Evolutionary conservation across 2,113 vertebrate genomes (phyloP).

Genomic region (Amphilophus citrinellus): DNA sequence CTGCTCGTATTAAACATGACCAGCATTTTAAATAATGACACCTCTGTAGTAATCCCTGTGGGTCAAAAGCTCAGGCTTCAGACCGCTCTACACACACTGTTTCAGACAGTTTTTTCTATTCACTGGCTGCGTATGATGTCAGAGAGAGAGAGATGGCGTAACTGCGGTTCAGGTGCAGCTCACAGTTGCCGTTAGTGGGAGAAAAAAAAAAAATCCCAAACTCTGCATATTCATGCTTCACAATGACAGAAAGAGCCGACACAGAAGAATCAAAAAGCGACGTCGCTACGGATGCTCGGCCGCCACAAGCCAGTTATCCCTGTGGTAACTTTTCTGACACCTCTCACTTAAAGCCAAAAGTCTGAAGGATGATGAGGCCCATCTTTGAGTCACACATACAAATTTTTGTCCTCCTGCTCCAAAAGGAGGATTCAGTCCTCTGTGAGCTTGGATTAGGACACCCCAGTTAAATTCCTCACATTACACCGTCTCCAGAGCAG

Average conservation of each 20-base stretch:
- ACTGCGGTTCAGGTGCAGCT: no score
- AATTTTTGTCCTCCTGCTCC: no score
- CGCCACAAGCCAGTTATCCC: no score
- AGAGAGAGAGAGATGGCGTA: no score
- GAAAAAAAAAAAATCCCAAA: no score
- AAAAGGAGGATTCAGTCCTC: no score
- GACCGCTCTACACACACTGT: not conserved
- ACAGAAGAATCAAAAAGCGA: fast-evolving
- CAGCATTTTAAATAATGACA: not conserved
- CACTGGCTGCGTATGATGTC: no score
- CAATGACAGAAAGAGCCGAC: not conserved
- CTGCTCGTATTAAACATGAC: not conserved
- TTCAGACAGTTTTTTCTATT: not conserved
- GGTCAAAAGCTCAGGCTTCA: not conserved
- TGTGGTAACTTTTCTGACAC: not conserved
- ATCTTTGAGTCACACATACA: no score
- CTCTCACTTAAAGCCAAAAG: not conserved
- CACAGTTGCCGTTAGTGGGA: no score
- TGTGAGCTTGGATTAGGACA: not conserved
- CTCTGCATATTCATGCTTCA: no score
- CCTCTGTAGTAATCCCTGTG: not conserved
- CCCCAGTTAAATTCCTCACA: not conserved
- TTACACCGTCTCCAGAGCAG: not conserved
- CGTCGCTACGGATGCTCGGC: not conserved
- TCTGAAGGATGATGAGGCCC: no score